A percentile compares a stretch with the other conserved stretches of the same genome.
Conservation (phyloP, 1,140 invertebrate species). For the Notospermus geniculatus region DNA sequence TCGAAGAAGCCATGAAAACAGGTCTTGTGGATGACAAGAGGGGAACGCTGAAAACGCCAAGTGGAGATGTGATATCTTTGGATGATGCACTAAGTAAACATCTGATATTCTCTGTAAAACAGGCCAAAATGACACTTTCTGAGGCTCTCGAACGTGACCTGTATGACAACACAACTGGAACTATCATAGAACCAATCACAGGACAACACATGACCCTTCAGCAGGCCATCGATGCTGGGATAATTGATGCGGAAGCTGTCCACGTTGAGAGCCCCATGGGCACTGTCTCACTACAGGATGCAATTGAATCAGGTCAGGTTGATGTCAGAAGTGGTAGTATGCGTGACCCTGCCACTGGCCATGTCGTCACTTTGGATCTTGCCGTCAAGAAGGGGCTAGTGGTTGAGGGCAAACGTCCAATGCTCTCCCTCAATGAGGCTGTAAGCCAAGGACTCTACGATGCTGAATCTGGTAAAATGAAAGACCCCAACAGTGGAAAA, state of each 20-base stretch:
- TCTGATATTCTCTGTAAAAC: background rate
- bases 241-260: conserved; percentile 14
- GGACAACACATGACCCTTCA: conserved; percentile 76
- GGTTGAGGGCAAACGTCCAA: background rate
- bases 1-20: conserved; percentile 74
- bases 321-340: conserved; percentile 69
- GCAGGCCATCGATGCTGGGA: conserved; percentile 68
- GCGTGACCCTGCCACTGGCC: conserved; percentile 72
- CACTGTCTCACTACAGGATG: conserved; percentile 31
- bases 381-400: conserved; percentile 66
- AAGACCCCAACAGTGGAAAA: conserved; percentile 61
- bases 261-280: conserved; percentile 18
- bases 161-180: conserved; percentile 77
- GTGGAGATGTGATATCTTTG: background rate
- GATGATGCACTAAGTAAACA: background rate
- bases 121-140: conserved; percentile 68
- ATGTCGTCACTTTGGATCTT: conserved; percentile 70
- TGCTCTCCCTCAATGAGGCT: conserved; percentile 71
- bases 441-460: conserved; percentile 81
- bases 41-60: conserved; percentile 46
- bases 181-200: conserved; percentile 71
- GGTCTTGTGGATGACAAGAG: conserved; percentile 69
- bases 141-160: conserved; percentile 81
- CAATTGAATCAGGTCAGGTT: conserved; percentile 31
- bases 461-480: conserved; percentile 62